These are phyloP conservation scores for Sphenodon punctatus DNA, from an alignment of 2,797 vertebrate species.

Conservation along the genomic window DNA sequence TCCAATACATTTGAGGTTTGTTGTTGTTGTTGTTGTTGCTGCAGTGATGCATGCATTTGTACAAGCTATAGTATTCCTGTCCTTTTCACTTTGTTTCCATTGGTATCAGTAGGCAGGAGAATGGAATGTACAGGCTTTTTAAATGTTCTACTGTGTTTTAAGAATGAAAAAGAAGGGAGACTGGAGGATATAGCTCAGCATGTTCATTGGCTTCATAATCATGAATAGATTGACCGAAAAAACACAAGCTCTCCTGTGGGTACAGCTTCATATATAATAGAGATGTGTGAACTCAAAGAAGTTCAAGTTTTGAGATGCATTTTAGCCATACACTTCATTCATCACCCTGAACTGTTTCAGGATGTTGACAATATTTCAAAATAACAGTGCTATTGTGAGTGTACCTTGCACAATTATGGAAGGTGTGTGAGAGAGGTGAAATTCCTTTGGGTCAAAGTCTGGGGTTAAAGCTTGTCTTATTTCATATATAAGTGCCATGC, in stretches of 20 bases:
- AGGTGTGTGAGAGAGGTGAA: neutral
- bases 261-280: neutral
- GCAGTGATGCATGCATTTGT: neutral
- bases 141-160: neutral
- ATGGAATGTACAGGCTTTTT: too few species aligned
- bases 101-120: too few species aligned
- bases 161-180: neutral
- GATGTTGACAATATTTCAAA: neutral
- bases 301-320: fast-evolving
- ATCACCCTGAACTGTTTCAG: neutral
- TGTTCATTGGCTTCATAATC: neutral
- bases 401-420: neutral
- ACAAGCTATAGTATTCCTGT: neutral
- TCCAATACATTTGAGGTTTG: too few species aligned
- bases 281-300: neutral
- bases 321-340: neutral
- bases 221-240: neutral
- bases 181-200: neutral
- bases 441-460: too few species aligned
- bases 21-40: neutral
- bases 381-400: neutral
- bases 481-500: too few species aligned
- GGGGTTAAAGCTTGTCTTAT: too few species aligned
- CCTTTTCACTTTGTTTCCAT: too few species aligned
- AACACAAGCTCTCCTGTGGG: neutral